Evolutionary conservation across 2,113 vertebrate genomes (phyloP).

Genomic region (Leucoraja erinaceus): DNA sequence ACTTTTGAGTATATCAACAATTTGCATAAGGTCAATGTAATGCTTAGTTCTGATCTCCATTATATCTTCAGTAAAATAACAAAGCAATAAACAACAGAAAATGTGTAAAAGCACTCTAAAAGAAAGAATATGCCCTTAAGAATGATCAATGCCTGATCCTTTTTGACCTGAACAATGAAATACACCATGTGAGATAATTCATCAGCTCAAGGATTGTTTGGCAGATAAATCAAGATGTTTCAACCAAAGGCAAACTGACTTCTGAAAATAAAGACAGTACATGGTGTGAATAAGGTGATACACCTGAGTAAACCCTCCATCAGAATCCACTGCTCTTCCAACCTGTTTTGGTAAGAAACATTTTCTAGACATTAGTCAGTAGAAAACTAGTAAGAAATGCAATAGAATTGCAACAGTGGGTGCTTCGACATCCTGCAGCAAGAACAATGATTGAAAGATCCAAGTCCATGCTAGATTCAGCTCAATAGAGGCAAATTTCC

Average conservation of each 20-base stretch:
- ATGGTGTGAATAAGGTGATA: background rate
- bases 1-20: background rate
- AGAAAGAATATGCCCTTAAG: background rate
- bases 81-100: background rate
- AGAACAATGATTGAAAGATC: background rate
- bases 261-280: background rate
- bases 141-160: background rate
- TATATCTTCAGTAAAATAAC: background rate
- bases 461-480: background rate
- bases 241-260: background rate
- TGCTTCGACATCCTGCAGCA: background rate
- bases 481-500: background rate
- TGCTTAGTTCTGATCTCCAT: background rate
- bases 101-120: background rate
- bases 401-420: background rate
- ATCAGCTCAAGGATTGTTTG: background rate
- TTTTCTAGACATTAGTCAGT: background rate
- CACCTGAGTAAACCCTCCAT: background rate
- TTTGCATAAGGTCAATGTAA: background rate
- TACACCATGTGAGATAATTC: background rate
- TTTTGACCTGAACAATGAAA: background rate
- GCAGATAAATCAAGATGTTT: background rate
- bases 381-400: background rate
- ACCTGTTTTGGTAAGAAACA: background rate
- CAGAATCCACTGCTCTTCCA: background rate